A percentile compares a stretch with the other conserved stretches of the same genome.
These are phyloP conservation scores for Collichthys lucidus DNA, from an alignment of 2,113 vertebrate genomes.

Conservation along the genomic window DNA sequence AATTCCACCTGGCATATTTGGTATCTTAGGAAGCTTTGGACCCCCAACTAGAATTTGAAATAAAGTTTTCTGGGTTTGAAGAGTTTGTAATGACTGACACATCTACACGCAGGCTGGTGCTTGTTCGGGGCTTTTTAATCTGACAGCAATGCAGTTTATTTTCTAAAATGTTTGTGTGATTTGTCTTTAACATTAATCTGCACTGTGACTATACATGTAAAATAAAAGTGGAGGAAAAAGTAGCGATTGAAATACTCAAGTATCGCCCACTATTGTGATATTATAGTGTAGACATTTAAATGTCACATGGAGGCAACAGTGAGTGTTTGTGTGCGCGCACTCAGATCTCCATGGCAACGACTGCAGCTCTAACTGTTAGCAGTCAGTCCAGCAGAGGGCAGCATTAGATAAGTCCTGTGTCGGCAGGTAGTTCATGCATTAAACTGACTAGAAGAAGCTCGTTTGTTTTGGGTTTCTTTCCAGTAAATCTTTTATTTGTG, in stretches of 20 bases:
- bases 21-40: neutral
- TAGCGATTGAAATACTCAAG: neutral
- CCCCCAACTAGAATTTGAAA: neutral
- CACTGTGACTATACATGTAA: neutral
- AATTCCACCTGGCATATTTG: neutral
- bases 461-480: constrained; percentile 21
- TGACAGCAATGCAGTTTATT: neutral
- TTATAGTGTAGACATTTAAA: neutral
- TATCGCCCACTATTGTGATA: neutral
- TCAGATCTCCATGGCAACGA: neutral
- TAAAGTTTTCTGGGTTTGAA: neutral
- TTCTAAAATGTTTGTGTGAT: neutral
- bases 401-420: constrained; percentile 30
- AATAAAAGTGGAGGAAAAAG: neutral
- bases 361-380: neutral
- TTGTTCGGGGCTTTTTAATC: neutral
- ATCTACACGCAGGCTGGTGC: neutral
- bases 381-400: constrained; percentile 65
- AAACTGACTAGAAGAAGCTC: neutral
- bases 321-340: neutral
- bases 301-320: neutral
- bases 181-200: neutral
- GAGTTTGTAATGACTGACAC: neutral
- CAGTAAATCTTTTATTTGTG: constrained; percentile 10
- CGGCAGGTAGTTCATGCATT: neutral